Evolutionary conservation across 2,113 vertebrate species (phyloP), one percentile per base, ranked within the genome.

Genomic region (Xyliphius kryptos): DNA sequence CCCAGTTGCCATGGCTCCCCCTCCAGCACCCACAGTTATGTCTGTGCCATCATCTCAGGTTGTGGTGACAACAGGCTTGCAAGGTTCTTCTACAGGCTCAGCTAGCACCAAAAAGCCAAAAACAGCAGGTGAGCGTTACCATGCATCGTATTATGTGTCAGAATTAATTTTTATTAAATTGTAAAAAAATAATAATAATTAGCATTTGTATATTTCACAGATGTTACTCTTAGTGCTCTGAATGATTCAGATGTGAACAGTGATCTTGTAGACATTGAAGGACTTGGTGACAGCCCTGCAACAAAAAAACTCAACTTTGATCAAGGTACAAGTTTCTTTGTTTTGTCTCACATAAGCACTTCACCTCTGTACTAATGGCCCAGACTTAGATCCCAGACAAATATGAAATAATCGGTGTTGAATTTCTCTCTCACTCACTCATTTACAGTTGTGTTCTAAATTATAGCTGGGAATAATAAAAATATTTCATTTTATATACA

Each of bases 221-320:
- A 94, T 53, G 88, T 92, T 69, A 93, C 89, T 6, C 85, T 92
- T 54, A 93, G 90, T 57, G 90, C 89, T 59, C 77, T 92, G 32
- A 92, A 91, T 3, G 89, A 93, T 80, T 90, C 89, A 0, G 91
- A 93, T 3, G 87, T 85, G 58, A 91, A 89, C 83, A 89, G 87
- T 40, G 91, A 94, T 72, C 80, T 92, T n/a, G 91, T 89, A 75
- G 91, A 92, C 74, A 89, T 91, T 0, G 91, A 92, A 72, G 90
- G 88, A 47, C 76, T 90, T 12, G 88, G 87, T 7, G 87, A 90
- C 14, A 78, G 80, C 15, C 83, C 87, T 64, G 79, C 87, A 8
- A 76, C 85, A 66, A 94, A 91, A 80, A 92, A 92, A 74, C 87
- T 91, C 65, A 92, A 87, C 82, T 92, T 93, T 71, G 91, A 94